phyloP scores from a whole-genome alignment of 2,888 invertebrate species.

The Andrena camellia region DNA sequence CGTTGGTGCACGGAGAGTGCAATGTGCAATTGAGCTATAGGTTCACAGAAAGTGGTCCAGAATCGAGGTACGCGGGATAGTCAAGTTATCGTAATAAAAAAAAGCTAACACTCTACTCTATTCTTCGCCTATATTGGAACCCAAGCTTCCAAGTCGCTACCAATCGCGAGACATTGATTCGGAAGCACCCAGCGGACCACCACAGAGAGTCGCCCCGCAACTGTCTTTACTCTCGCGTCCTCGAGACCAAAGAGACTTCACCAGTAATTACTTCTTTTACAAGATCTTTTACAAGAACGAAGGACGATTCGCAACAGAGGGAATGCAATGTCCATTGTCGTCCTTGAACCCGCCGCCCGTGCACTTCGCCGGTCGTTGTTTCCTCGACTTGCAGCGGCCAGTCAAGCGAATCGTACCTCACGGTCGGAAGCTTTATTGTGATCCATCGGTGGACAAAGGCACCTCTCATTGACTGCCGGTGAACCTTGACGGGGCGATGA shows the following conservation, averaged over 20 bases:
- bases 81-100: no score
- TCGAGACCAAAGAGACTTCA: neutral
- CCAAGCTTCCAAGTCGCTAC: no score
- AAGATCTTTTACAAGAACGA: slow-evolving; percentile 11
- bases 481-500: slow-evolving; percentile 52
- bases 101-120: no score
- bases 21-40: no score
- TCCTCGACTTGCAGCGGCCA: slow-evolving; percentile 58
- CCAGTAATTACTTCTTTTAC: slow-evolving; percentile 6
- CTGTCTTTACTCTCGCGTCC: no score
- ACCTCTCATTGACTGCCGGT: slow-evolving; percentile 44
- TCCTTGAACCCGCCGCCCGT: slow-evolving; percentile 61
- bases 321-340: slow-evolving; percentile 25
- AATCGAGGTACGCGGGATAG: no score
- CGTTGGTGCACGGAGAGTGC: no score
- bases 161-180: no score
- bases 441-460: slow-evolving; percentile 59
- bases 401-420: slow-evolving; percentile 69
- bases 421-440: slow-evolving; percentile 63
- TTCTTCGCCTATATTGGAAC: no score
- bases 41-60: no score
- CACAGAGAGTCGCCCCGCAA: no score
- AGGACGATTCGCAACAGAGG: slow-evolving; percentile 51
- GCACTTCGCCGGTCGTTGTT: slow-evolving; percentile 62
- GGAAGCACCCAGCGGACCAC: no score